These are phyloP conservation scores for Ursus arctos DNA, from an alignment of 2,113 vertebrate species.

Conservation along the genomic window DNA sequence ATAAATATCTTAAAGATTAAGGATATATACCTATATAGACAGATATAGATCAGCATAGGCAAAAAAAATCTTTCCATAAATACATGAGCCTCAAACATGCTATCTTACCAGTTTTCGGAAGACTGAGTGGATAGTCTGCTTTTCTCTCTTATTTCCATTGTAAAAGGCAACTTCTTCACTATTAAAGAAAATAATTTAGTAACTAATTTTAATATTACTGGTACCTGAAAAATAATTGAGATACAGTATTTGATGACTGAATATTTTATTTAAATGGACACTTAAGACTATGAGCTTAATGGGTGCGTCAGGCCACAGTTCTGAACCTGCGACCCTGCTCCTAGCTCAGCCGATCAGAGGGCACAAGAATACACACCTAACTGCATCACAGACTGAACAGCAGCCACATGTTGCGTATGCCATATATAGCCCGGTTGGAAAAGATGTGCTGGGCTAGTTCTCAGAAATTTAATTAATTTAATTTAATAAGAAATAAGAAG, in stretches of 20 bases:
- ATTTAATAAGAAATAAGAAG: conserved; percentile 17
- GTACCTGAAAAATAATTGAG: conserved; percentile 3
- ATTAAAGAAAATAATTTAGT: conserved; percentile 61
- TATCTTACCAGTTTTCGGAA: conserved; percentile 96
- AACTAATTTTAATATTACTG: conserved; percentile 56
- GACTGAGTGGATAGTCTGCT: conserved; percentile 94
- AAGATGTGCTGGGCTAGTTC: background rate
- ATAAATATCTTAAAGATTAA: conserved; percentile 1
- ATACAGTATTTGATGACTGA: background rate
- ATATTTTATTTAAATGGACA: background rate
- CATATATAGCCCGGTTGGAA: background rate
- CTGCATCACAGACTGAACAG: background rate
- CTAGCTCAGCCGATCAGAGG: background rate
- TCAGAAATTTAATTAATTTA: background rate
- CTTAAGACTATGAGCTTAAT: background rate
- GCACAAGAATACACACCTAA: background rate
- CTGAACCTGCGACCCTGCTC: background rate
- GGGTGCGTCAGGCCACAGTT: background rate
- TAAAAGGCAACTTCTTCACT: conserved; percentile 99
- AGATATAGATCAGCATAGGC: background rate
- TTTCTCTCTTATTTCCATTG: conserved; percentile 96
- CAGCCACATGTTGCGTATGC: background rate
- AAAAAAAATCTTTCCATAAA: background rate
- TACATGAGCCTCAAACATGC: background rate
- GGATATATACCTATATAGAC: background rate